These are phyloP conservation scores for Hypocryptadius cinnamomeus DNA, from an alignment of 2,113 vertebrate species.

Conservation along the genomic window DNA sequence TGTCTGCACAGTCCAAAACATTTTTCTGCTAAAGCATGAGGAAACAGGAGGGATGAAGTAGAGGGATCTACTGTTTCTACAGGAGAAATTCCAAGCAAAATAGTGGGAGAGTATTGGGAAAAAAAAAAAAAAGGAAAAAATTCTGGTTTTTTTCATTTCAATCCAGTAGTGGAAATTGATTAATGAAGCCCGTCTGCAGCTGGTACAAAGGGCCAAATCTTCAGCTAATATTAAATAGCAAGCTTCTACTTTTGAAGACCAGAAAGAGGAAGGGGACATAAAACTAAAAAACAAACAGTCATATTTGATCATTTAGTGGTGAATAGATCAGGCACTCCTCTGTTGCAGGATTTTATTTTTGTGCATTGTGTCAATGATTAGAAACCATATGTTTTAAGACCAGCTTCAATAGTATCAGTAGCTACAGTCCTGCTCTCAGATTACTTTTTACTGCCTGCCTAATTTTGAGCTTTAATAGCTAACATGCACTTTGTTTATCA, in stretches of 20 bases:
- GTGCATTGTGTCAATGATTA: constrained; percentile 48
- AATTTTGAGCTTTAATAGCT: constrained; percentile 59
- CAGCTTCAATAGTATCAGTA: constrained; percentile 65
- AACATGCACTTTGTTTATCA: constrained; percentile 67
- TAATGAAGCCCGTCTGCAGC: constrained; percentile 43
- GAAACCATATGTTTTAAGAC: constrained; percentile 60
- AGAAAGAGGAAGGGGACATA: constrained; percentile 35
- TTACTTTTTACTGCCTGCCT: constrained; percentile 64
- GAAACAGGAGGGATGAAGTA: constrained; percentile 14
- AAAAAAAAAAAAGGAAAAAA: neutral
- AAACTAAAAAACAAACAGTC: constrained; percentile 38
- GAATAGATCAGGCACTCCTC: constrained; percentile 20
- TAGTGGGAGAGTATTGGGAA: neutral
- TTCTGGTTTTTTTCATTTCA: neutral
- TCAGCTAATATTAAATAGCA: constrained; percentile 25
- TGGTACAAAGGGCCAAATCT: neutral
- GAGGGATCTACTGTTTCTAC: neutral
- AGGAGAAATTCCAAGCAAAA: constrained; percentile 44
- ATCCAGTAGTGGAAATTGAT: constrained; percentile 45
- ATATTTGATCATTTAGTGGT: constrained; percentile 40
- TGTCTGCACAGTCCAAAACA: neutral
- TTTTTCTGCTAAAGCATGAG: neutral
- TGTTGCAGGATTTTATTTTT: constrained; percentile 44
- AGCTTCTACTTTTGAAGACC: constrained; percentile 19
- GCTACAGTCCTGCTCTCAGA: constrained; percentile 55